Evolutionary conservation across 2,888 invertebrate species (phyloP).

Genomic region (Glaucopsyche alexis): DNA sequence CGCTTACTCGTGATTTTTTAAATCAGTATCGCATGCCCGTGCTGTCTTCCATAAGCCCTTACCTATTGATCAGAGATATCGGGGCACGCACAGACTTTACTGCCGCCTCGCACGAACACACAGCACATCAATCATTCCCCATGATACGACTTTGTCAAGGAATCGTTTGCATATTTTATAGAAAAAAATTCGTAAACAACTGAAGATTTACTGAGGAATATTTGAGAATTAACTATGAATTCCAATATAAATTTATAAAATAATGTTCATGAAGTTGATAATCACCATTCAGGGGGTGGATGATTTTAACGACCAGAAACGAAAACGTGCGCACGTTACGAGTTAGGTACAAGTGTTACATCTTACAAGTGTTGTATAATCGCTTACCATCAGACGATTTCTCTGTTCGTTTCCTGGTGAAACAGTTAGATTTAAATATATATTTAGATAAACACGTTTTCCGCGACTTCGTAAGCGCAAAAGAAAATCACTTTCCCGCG

Average conservation of each 20-base stretch:
- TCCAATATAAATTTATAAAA: not conserved
- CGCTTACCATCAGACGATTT: too few relatives aligned
- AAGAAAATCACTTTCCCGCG: too few relatives aligned
- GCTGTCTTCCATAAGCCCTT: conserved; percentile 13
- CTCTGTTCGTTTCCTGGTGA: too few relatives aligned
- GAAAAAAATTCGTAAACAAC: not conserved
- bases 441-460: too few relatives aligned
- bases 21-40: conserved; percentile 1
- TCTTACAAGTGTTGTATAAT: too few relatives aligned
- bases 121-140: not conserved
- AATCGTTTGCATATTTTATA: conserved; percentile 8
- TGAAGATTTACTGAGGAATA: not conserved
- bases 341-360: too few relatives aligned
- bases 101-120: conserved; percentile 36
- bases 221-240: not conserved
- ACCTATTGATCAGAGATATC: conserved; percentile 24
- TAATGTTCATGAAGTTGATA: not conserved
- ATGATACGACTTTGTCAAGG: not conserved
- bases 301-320: too few relatives aligned
- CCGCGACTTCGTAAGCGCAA: too few relatives aligned
- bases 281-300: too few relatives aligned
- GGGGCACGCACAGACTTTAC: conserved; percentile 37
- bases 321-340: too few relatives aligned
- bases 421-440: too few relatives aligned
- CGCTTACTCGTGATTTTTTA: not conserved